A percentile compares a stretch with the other conserved stretches of the same genome.
Evolutionary conservation across 2,797 vertebrate genomes (phyloP).

Genomic region (Sebastes reedi): DNA sequence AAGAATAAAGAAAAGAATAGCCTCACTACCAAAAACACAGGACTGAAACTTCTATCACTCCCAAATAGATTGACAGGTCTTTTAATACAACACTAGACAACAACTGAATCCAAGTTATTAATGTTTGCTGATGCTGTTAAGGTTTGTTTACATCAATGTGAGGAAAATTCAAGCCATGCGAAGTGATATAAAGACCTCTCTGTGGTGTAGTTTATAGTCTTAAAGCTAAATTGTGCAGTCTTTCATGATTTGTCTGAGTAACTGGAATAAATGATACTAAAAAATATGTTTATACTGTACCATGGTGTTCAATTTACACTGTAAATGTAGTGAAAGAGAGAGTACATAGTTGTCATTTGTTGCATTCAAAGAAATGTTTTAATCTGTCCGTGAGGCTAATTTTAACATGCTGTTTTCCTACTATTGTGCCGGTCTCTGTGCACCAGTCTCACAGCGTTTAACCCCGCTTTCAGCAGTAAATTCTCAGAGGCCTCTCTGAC

Average conservation of each 20-base stretch:
- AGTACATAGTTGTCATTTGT: background rate
- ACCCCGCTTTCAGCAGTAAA: conserved; percentile 38
- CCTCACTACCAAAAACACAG: conserved; percentile 2
- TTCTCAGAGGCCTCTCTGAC: conserved; percentile 32
- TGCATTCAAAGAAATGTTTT: background rate
- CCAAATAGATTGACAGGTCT: conserved; percentile 35
- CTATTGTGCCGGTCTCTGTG: background rate
- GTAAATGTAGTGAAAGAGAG: background rate
- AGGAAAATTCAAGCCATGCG: conserved; percentile 39
- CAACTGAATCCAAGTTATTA: conserved; percentile 61
- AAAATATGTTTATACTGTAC: background rate
- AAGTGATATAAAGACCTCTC: conserved; percentile 40
- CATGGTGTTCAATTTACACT: background rate
- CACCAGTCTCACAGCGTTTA: conserved; percentile 34
- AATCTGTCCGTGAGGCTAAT: background rate
- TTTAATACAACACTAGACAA: conserved; percentile 57
- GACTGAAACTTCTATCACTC: conserved; percentile 13
- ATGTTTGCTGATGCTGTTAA: conserved; percentile 67
- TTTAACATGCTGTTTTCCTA: conserved; percentile 4
- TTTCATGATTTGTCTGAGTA: conserved; percentile 1
- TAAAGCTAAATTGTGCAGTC: conserved; percentile 22
- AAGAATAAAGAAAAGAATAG: conserved; percentile 14
- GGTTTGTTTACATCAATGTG: conserved; percentile 65
- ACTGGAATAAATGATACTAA: background rate
- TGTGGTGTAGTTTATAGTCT: conserved; percentile 28